phyloP scores from a whole-genome alignment of 2,888 invertebrate species.

The Phytoseiulus persimilis region DNA sequence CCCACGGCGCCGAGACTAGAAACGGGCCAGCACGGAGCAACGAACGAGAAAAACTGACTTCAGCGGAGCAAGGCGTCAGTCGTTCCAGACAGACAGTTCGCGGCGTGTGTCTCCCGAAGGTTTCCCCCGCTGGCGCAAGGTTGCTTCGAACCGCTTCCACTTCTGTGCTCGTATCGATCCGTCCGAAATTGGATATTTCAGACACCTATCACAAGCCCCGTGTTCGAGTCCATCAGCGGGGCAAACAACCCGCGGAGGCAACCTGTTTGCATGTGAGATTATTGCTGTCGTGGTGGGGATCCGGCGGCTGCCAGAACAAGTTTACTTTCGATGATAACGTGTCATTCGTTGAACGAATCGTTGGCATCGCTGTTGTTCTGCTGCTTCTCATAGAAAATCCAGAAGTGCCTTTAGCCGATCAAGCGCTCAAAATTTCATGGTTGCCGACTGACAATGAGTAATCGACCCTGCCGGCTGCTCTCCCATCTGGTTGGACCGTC shows the following conservation, averaged over 20 bases:
- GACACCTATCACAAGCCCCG: background rate
- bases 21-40: background rate
- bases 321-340: no score
- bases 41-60: background rate
- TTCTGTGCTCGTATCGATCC: background rate
- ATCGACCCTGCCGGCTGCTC: background rate
- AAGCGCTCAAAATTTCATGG: background rate
- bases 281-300: no score
- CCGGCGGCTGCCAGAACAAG: no score
- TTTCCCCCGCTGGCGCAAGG: background rate
- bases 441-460: background rate
- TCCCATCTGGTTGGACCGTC: background rate
- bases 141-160: background rate
- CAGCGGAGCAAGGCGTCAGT: background rate
- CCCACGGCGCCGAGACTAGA: background rate
- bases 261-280: no score
- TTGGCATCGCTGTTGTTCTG: no score
- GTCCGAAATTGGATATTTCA: background rate
- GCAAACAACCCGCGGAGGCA: no score
- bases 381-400: background rate
- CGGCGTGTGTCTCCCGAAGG: background rate
- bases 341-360: no score
- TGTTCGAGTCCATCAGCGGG: no score
- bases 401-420: background rate
- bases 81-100: background rate